Evolutionary conservation across 2,888 invertebrate genomes (phyloP).

Genomic region (Hypolimnas misippus): DNA sequence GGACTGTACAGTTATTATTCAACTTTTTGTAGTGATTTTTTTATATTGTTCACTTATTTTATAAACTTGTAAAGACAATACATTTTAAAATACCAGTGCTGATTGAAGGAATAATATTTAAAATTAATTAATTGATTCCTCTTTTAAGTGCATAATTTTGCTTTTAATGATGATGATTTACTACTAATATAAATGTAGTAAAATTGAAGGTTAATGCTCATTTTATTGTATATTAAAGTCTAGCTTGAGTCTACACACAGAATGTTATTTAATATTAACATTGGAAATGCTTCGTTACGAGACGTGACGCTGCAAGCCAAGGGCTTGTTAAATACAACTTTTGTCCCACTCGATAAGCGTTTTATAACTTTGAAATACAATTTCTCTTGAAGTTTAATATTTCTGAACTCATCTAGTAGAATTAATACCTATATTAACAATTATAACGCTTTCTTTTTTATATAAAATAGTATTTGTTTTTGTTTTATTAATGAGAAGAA

Average conservation of each 20-base stretch:
- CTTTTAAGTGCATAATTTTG: background rate
- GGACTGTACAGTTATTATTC: constrained; percentile 74
- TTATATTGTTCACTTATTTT: constrained; percentile 42
- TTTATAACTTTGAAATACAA: constrained; percentile 13
- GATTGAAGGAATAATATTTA: constrained; percentile 10
- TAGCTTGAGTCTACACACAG: background rate
- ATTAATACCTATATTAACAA: background rate
- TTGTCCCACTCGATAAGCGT: constrained; percentile 20
- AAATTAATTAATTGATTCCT: background rate
- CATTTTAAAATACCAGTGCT: constrained; percentile 15
- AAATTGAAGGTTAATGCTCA: constrained; percentile 1
- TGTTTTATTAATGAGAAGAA: too few relatives aligned
- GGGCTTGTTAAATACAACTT: constrained; percentile 58
- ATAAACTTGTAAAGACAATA: constrained; percentile 22
- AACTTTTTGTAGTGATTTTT: constrained; percentile 73
- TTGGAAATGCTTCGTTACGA: constrained; percentile 61
- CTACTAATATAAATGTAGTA: background rate
- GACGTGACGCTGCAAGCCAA: constrained; percentile 73
- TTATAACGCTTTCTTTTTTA: too few relatives aligned
- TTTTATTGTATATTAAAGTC: constrained; percentile 2
- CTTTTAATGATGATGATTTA: background rate
- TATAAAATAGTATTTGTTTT: too few relatives aligned
- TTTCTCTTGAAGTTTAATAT: constrained; percentile 9
- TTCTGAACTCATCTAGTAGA: background rate
- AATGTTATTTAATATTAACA: constrained; percentile 29